Conservation (phyloP, 2,113 vertebrate genomes). For the Perccottus glenii region DNA sequence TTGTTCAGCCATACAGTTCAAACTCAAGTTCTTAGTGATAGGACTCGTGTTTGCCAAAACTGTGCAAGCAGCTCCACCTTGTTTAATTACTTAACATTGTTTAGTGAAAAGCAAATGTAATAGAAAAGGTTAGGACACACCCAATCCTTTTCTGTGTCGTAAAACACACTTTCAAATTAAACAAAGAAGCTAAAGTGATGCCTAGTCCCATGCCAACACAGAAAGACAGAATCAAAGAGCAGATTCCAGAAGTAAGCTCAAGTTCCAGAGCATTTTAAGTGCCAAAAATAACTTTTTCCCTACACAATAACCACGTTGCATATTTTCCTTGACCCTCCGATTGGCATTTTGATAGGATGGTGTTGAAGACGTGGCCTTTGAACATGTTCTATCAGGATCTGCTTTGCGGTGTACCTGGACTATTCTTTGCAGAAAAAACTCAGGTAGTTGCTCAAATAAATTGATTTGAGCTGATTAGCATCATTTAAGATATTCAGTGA, state of each 20-base stretch:
- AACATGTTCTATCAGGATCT: constrained; percentile 78
- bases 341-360: constrained; percentile 46
- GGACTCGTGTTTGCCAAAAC: constrained; percentile 52
- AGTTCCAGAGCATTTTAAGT: background rate
- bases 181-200: constrained; percentile 46
- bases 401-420: constrained; percentile 54
- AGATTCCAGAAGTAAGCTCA: background rate
- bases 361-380: constrained; percentile 82
- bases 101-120: constrained; percentile 62
- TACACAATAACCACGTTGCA: background rate
- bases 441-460: constrained; percentile 39
- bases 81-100: constrained; percentile 47
- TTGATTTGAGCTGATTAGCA: constrained; percentile 66
- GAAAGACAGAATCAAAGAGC: background rate
- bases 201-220: constrained; percentile 20
- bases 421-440: constrained; percentile 67
- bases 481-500: background rate
- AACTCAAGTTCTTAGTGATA: constrained; percentile 24
- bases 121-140: constrained; percentile 51
- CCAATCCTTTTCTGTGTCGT: constrained; percentile 32
- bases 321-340: constrained; percentile 6
- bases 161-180: constrained; percentile 24
- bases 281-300: background rate
- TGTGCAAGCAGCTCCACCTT: constrained; percentile 59
- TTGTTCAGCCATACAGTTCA: background rate